phyloP scores from a whole-genome alignment of 2,888 invertebrate species.

The Chromoteleia sp. region DNA sequence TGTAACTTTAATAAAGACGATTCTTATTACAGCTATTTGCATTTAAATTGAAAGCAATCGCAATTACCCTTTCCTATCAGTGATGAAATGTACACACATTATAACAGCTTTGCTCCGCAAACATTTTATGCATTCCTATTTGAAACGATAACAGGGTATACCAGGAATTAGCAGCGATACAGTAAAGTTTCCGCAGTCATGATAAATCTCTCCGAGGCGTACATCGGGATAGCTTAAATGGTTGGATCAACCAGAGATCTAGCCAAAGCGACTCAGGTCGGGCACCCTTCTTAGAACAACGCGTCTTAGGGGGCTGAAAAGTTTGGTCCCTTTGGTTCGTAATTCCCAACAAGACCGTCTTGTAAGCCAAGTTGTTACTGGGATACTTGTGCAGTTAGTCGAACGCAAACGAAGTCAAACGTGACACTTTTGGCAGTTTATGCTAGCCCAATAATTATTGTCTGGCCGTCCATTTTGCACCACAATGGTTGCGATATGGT shows the following conservation, averaged over 20 bases:
- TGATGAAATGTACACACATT: conserved; percentile 56
- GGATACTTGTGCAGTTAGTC: conserved; percentile 55
- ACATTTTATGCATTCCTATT: conserved; percentile 68
- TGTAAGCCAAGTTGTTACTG: conserved; percentile 54
- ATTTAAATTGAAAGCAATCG: conserved; percentile 64
- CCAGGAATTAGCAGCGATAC: conserved; percentile 70
- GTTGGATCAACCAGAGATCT: conserved; percentile 72
- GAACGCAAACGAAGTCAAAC: conserved; percentile 37
- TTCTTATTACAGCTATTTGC: conserved; percentile 48
- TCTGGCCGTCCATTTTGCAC: conserved; percentile 75
- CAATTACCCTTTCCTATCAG: conserved; percentile 48
- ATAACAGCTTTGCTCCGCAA: conserved; percentile 55
- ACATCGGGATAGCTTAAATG: conserved; percentile 64
- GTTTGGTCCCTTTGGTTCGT: conserved; percentile 72
- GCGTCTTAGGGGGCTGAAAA: conserved; percentile 71
- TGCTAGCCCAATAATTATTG: conserved; percentile 74
- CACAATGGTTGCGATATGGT: conserved; percentile 79
- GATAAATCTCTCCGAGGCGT: conserved; percentile 78
- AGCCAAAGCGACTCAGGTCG: conserved; percentile 68
- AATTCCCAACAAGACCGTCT: conserved; percentile 72
- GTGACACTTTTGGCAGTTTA: conserved; percentile 68
- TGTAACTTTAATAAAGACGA: conserved; percentile 35
- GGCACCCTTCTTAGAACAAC: conserved; percentile 44
- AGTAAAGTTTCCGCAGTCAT: conserved; percentile 78
- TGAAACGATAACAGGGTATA: conserved; percentile 56